phyloP scores from a whole-genome alignment of 2,797 vertebrate species.

The Paguma larvata region DNA sequence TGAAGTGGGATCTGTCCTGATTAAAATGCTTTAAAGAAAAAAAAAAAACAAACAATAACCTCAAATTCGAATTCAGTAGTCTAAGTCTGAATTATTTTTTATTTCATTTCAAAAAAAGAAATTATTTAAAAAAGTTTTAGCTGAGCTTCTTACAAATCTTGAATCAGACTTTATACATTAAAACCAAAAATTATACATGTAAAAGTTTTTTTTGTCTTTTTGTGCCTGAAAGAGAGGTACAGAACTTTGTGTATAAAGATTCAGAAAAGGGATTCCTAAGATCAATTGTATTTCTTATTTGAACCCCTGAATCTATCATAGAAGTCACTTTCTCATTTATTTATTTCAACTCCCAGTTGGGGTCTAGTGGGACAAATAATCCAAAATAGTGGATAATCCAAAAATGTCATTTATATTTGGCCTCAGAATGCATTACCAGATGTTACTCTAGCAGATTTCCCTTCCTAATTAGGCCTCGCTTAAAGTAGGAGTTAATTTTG shows the following conservation, averaged over 20 bases:
- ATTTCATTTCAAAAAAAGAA: constrained; percentile 53
- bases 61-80: not conserved
- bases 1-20: not conserved
- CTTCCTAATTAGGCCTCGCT: constrained; percentile 83
- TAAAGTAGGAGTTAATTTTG: constrained; percentile 84
- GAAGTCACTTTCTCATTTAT: constrained; percentile 59
- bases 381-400: constrained; percentile 79
- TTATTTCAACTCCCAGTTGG: constrained; percentile 65
- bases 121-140: not conserved
- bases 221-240: not conserved
- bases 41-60: not conserved
- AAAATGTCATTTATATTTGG: constrained; percentile 84
- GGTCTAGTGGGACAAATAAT: constrained; percentile 72
- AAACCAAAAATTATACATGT: not conserved
- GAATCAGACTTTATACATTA: not conserved
- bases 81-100: constrained; percentile 30
- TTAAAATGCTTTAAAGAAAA: not conserved
- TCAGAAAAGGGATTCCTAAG: not conserved
- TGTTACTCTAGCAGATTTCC: constrained; percentile 82
- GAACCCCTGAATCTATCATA: not conserved
- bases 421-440: constrained; percentile 81
- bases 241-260: not conserved
- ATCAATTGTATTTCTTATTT: not conserved
- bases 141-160: not conserved
- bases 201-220: not conserved